Evolutionary conservation across 2,797 vertebrate species (phyloP).

Genomic region (Oreochromis grahami): DNA sequence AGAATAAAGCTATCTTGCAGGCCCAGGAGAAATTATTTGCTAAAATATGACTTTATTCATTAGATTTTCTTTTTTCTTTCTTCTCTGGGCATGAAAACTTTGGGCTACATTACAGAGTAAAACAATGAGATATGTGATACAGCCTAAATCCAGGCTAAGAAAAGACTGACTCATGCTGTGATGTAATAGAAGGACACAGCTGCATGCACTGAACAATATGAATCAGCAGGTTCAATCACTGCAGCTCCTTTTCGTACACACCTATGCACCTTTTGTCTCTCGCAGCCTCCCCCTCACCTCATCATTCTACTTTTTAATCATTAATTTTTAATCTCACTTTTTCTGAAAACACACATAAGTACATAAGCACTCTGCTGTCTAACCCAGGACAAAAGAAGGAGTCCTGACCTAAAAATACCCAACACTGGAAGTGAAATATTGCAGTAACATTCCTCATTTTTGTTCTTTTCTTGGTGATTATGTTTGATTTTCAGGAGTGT

Average conservation of each 20-base stretch:
- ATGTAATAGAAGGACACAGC: neutral
- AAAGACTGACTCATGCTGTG: neutral
- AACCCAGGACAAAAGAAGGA: neutral
- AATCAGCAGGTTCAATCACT: neutral
- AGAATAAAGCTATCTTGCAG: neutral
- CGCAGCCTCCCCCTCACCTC: neutral
- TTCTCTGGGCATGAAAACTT: neutral
- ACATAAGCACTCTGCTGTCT: neutral
- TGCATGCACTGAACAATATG: neutral
- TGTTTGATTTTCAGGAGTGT: conserved; percentile 20
- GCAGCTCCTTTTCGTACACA: neutral
- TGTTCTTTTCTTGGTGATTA: neutral
- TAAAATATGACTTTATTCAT: neutral
- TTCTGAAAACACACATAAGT: neutral
- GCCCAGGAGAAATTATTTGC: neutral
- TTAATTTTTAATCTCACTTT: neutral
- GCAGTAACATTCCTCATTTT: neutral
- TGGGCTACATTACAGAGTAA: neutral
- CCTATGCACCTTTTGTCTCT: neutral
- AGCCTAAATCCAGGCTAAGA: neutral
- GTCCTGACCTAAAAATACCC: conserved; percentile 1
- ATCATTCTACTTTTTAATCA: neutral
- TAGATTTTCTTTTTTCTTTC: neutral
- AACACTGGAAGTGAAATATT: neutral
- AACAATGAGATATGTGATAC: neutral